Base-by-base conservation (phyloP, 2,797 vertebrate species). In the Sebastes flavidus region DNA sequence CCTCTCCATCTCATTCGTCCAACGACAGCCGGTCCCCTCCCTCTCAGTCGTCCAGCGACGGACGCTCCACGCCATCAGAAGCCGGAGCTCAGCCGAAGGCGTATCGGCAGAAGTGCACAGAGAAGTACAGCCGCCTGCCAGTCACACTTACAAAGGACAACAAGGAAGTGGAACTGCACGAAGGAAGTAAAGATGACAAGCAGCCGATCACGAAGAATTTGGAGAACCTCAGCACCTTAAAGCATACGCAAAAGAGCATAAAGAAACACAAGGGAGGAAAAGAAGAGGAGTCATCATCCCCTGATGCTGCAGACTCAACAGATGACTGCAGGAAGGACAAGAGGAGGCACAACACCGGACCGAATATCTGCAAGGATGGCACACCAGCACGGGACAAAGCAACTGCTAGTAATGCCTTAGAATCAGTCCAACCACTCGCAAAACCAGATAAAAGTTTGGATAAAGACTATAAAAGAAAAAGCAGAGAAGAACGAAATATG, bases 391-490 rank as follows among this genome's bases (percentile, higher is more conserved):
- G 92, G 75, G 95, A 97, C 20, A 94, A 97, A 71, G 95, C 95
- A 3, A 95, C 96, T 95, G 94, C 95, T 70, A 94, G 94, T 0
- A 85, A 96, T 34, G 94, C 95, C 1, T 91, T 95, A 60, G 88
- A 96, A 81, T 87, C 74, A 8, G 30, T 34, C 18, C 78, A 60
- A 12, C n/a, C 36, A 30, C 10, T 42, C 0, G 25, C 29, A 10
- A 82, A 82, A 80, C 61, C 62, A 36, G 94, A 96, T 58, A 96
- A 96, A 79, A 90, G 93, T 1, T 95, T 95, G 2, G 96, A 97
- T 74, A 97, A 97, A 86, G 95, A 97, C 68, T 94, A 90, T 82
- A 94, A 95, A 96, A 72, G 96, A 95, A 84, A 78, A 97, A 94
- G 91, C 84, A 75, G 97, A 95, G 93, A 92, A 85, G 14, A 96